phyloP scores from a whole-genome alignment of 2,113 vertebrate species.

The Hippolais icterina region DNA sequence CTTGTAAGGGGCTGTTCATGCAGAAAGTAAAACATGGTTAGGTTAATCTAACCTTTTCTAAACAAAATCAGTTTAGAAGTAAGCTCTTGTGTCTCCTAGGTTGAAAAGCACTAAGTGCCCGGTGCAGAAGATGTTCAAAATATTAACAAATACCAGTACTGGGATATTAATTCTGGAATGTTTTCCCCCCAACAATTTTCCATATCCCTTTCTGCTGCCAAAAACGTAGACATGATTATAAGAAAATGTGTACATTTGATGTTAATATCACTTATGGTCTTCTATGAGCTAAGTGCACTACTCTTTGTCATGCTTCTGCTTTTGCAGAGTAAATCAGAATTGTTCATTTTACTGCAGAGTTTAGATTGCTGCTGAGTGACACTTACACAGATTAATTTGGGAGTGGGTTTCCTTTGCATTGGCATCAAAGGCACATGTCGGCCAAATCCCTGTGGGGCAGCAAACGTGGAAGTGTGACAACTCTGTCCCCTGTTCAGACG shows the following conservation, averaged over 20 bases:
- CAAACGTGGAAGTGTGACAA: background rate
- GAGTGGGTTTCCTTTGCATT: background rate
- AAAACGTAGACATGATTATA: background rate
- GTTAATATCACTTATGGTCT: background rate
- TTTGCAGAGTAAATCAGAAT: background rate
- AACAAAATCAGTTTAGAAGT: background rate
- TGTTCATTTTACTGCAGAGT: background rate
- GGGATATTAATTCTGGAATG: background rate
- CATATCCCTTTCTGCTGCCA: background rate
- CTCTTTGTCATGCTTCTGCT: background rate
- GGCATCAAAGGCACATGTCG: background rate
- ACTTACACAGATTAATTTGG: background rate
- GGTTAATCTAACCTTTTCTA: background rate
- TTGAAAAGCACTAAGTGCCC: background rate
- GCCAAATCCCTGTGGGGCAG: background rate
- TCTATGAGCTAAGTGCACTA: background rate
- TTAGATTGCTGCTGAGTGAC: background rate
- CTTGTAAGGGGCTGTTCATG: background rate
- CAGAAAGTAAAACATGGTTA: background rate
- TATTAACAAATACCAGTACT: background rate
- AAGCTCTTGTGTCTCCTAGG: background rate
- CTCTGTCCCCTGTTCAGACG: background rate
- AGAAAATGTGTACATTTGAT: background rate
- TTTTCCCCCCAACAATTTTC: background rate
- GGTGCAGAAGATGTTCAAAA: background rate